A percentile compares a stretch with the other conserved stretches of the same genome.
phyloP scores from a whole-genome alignment of 2,113 vertebrate species.

The Ceuthmochares aereus region DNA sequence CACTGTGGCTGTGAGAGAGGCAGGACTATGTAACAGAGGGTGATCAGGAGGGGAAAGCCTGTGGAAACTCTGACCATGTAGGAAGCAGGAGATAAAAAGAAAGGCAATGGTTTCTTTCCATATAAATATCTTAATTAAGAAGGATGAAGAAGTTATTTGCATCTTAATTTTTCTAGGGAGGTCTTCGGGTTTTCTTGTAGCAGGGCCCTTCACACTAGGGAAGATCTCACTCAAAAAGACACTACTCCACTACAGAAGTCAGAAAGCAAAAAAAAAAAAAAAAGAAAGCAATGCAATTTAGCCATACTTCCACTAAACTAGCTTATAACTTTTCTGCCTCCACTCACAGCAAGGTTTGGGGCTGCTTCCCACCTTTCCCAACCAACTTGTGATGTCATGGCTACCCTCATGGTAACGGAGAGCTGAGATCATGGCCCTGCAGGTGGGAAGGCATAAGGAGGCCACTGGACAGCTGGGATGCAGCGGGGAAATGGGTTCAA shows the following conservation, averaged over 20 bases:
- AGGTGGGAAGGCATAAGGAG: background rate
- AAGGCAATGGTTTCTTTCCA: conserved; percentile 3
- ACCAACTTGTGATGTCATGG: background rate
- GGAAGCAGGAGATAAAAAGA: background rate
- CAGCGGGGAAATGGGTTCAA: background rate
- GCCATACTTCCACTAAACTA: background rate
- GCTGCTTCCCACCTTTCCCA: background rate
- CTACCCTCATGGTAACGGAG: background rate
- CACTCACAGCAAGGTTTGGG: background rate
- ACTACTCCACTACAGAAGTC: background rate
- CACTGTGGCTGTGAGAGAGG: background rate
- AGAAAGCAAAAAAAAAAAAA: background rate
- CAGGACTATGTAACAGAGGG: background rate
- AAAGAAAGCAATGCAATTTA: background rate
- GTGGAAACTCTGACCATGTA: background rate
- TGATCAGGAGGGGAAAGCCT: background rate
- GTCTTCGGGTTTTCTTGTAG: conserved; percentile 28
- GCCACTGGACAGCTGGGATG: background rate
- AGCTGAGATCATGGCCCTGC: background rate
- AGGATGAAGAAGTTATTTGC: conserved; percentile 34
- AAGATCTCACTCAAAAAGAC: background rate
- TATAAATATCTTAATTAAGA: conserved; percentile 66
- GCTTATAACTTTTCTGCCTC: background rate
- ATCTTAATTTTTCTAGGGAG: conserved; percentile 52
- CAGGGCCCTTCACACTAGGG: background rate